phyloP scores from a whole-genome alignment of 2,888 invertebrate species.

The Melangyna quadrimaculata region DNA sequence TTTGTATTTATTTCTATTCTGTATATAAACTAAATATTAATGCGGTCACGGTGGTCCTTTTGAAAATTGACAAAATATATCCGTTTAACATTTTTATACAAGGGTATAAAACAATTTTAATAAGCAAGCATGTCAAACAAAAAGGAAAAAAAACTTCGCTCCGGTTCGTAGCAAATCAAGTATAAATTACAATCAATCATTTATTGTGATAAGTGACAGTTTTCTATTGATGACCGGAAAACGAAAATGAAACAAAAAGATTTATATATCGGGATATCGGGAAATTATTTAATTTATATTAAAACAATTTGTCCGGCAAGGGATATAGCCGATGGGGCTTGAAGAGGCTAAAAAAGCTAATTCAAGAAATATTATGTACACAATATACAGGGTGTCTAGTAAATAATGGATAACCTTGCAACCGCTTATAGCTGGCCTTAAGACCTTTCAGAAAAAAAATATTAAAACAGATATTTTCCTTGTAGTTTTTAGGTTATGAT shows the following conservation, averaged over 20 bases:
- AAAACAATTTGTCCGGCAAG: neutral
- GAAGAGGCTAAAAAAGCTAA: neutral
- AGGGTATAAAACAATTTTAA: conserved; percentile 20
- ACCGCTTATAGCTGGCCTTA: too few species aligned
- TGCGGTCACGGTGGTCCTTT: conserved; percentile 27
- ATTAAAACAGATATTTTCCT: too few species aligned
- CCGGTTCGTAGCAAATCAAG: conserved; percentile 21
- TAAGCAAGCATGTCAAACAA: conserved; percentile 43
- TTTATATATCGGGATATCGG: neutral
- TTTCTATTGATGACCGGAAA: neutral
- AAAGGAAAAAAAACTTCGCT: neutral
- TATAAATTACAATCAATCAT: conserved; percentile 60
- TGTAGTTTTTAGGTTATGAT: too few species aligned
- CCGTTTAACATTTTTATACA: conserved; percentile 19
- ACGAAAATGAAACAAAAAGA: neutral
- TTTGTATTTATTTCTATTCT: neutral
- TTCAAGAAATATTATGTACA: neutral
- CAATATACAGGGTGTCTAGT: too few species aligned
- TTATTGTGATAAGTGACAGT: conserved; percentile 31
- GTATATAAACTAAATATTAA: neutral
- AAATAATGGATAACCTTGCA: too few species aligned
- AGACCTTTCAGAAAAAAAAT: too few species aligned
- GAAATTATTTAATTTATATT: conserved; percentile 14
- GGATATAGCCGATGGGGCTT: neutral
- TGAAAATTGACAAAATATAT: conserved; percentile 29